Conservation (phyloP, 2,888 invertebrate species). For the Hermaeophaga mercurialis region DNA sequence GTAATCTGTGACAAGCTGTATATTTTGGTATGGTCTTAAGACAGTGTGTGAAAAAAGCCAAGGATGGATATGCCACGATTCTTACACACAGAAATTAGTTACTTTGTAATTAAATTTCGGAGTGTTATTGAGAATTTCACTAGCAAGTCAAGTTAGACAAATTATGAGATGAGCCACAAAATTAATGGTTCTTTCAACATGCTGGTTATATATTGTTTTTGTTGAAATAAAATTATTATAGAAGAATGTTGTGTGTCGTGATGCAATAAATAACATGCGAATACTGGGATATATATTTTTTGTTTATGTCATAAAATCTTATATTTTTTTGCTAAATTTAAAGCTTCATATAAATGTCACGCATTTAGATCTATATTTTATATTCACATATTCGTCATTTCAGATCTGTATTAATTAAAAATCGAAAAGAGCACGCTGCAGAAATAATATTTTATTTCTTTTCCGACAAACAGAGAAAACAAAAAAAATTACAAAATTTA, state of each 20-base stretch:
- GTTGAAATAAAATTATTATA: constrained; percentile 7
- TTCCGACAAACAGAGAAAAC: too few relatives aligned
- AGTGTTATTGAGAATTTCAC: constrained; percentile 6
- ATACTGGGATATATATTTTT: background rate
- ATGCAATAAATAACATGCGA: background rate
- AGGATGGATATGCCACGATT: constrained; percentile 24
- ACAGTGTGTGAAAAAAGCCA: constrained; percentile 32
- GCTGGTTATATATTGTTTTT: constrained; percentile 15
- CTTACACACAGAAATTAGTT: constrained; percentile 7
- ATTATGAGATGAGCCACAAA: constrained; percentile 4
- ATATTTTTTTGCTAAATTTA: too few relatives aligned
- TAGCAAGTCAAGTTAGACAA: constrained; percentile 5
- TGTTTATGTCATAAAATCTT: background rate
- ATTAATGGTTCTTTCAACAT: constrained; percentile 21
- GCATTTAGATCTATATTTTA: too few relatives aligned
- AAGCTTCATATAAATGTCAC: too few relatives aligned
- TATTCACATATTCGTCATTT: too few relatives aligned
- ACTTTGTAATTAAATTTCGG: constrained; percentile 12
- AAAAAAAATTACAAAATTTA: too few relatives aligned
- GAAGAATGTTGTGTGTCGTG: background rate
- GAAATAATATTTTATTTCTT: too few relatives aligned
- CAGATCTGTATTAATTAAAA: too few relatives aligned
- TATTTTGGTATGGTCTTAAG: constrained; percentile 25
- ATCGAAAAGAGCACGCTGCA: too few relatives aligned
- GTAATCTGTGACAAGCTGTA: background rate